Base-by-base conservation (phyloP, 2,113 vertebrate species). In the Lonchura striata region DNA sequence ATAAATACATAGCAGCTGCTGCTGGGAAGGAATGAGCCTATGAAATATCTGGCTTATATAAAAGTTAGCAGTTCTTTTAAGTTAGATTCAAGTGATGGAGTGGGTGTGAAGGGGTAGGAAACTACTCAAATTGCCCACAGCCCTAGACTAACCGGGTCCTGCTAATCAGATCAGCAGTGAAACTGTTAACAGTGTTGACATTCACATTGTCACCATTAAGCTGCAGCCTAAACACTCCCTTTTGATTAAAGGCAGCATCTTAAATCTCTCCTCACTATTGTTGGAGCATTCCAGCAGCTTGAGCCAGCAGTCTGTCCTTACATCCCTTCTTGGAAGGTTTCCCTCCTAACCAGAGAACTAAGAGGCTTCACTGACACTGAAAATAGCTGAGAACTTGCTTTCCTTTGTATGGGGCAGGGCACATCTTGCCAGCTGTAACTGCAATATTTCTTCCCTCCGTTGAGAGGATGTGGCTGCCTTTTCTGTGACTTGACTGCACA, bases 81-180 rank as follows among this genome's bases (percentile, higher is more conserved):
- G 94, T 75, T 88, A 71, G 75, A 96, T 61, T 95, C 68, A 88
- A 96, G 75, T 91, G 92, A 86, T 83, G 80, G 71, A 95, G 82
- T 95, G 92, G 85, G 90, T 92, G 92, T 95, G 86, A 92, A 94
- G 60, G 91, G 91, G 91, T 93, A 92, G 88, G 93, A 96, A 95
- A 95, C 68, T 68, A 41, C 82, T 93, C 54, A 52, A 54, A 88
- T 95, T 90, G 92, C 91, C 80, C 81, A 60, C 79, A 91, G 17
- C 28, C 46, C 52, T 90, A 75, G 84, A n/a, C 88, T 63, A 88
- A 35, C 56, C 52, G 79, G 70, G 53, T 92, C 65, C 80, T 81
- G 82, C 52, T 95, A 90, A 91, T 91, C 92, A 86, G 68, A 74
- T 95, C 87, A 96, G 93, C 93, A 92, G 87, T 69, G 94, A 96